Evolutionary conservation across 2,113 vertebrate species (phyloP).

Genomic region (Dicentrarchus labrax): DNA sequence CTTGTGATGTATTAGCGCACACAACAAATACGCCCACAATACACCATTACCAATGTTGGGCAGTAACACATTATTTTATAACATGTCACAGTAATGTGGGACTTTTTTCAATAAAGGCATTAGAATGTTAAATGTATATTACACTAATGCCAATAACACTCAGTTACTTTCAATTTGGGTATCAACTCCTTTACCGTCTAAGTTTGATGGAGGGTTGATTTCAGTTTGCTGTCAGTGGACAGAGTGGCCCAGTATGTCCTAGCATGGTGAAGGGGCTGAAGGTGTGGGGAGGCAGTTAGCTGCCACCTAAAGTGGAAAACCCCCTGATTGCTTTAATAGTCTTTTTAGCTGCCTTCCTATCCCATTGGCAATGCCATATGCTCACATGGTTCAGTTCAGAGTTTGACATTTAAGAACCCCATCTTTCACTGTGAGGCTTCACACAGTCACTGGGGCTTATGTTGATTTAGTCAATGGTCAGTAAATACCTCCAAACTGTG

Average conservation of each 20-base stretch:
- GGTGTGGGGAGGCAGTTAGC: too few species aligned
- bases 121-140: neutral
- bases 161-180: too few species aligned
- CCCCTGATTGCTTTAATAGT: too few species aligned
- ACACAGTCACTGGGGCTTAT: neutral
- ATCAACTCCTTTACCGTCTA: too few species aligned
- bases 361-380: neutral
- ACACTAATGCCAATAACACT: neutral
- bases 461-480: too few species aligned
- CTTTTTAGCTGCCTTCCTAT: neutral
- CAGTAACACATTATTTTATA: neutral
- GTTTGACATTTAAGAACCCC: neutral
- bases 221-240: too few species aligned
- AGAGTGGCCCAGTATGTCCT: too few species aligned
- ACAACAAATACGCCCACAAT: neutral
- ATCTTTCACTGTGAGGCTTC: neutral
- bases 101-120: too few species aligned
- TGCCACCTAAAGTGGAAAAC: neutral
- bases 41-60: neutral
- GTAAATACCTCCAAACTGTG: neutral
- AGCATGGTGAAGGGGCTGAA: too few species aligned
- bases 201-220: too few species aligned
- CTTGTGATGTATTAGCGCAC: neutral
- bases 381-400: neutral
- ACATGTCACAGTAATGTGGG: neutral